phyloP scores from a whole-genome alignment of 2,888 invertebrate genomes.

The Acanthosepion lycidas region DNA sequence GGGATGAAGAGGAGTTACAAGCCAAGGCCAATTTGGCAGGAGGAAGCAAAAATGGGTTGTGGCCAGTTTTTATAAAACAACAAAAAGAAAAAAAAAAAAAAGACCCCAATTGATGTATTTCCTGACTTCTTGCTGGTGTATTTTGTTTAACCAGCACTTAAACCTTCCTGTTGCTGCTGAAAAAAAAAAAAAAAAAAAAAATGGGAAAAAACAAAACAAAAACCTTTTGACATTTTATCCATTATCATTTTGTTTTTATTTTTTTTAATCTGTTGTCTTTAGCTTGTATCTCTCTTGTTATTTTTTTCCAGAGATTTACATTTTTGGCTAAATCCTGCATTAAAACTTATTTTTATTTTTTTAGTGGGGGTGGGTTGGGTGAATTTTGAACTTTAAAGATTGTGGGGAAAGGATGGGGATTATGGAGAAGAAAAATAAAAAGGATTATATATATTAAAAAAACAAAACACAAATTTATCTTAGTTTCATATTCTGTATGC shows the following conservation, averaged over 20 bases:
- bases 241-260: background rate
- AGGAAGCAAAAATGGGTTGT: background rate
- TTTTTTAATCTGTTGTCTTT: background rate
- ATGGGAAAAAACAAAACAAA: background rate
- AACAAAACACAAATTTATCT: background rate
- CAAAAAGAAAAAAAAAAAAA: background rate
- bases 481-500: background rate
- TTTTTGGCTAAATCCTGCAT: background rate
- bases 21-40: background rate
- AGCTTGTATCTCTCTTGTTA: background rate
- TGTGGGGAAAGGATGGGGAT: background rate
- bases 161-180: background rate
- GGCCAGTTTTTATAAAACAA: background rate
- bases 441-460: background rate
- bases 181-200: background rate
- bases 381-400: background rate
- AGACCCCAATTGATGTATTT: background rate
- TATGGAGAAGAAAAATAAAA: background rate
- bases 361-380: background rate
- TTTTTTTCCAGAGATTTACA: background rate
- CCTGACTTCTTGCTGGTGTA: background rate
- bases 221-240: background rate
- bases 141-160: background rate
- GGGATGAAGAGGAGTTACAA: background rate
- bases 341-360: background rate